Percentiles rank a stretch among this genome's conserved stretches.
These are phyloP conservation scores for Blennius ocellaris DNA, from an alignment of 2,113 vertebrate genomes.

Conservation along the genomic window DNA sequence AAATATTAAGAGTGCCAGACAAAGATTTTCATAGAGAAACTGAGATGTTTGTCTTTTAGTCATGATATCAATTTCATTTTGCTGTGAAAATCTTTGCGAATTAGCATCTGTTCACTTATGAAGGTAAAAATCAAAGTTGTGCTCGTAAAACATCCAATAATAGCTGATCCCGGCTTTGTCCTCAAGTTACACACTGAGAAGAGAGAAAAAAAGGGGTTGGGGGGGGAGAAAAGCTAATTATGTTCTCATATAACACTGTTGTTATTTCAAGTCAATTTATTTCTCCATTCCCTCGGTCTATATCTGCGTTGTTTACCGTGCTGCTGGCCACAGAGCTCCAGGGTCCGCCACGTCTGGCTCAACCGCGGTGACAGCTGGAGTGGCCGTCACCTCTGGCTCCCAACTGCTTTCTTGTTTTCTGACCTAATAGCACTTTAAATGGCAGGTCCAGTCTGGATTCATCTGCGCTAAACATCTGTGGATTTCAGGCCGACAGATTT, in stretches of 20 bases:
- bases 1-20: constrained; percentile 42
- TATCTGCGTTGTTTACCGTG: constrained; percentile 49
- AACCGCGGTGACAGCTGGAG: constrained; percentile 62
- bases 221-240: constrained; percentile 2
- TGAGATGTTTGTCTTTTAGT: constrained; percentile 62
- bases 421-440: constrained; percentile 68
- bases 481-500: constrained; percentile 15
- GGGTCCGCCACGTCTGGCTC: constrained; percentile 28
- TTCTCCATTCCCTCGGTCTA: constrained; percentile 6
- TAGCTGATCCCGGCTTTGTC: constrained; percentile 28
- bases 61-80: constrained; percentile 62
- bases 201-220: constrained; percentile 23
- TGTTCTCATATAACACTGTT: constrained; percentile 12
- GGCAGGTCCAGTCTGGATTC: constrained; percentile 31
- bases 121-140: constrained; percentile 34
- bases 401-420: constrained; percentile 60
- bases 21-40: constrained; percentile 41
- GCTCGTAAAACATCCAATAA: constrained; percentile 42
- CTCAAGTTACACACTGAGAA: constrained; percentile 6
- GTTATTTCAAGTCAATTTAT: constrained; percentile 8
- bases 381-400: constrained; percentile 62
- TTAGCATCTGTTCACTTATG: constrained; percentile 39
- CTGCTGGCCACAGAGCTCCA: constrained; percentile 32
- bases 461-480: constrained; percentile 55
- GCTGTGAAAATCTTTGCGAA: constrained; percentile 43